phyloP scores from a whole-genome alignment of 2,888 invertebrate species.

The Aphidius colemani region DNA sequence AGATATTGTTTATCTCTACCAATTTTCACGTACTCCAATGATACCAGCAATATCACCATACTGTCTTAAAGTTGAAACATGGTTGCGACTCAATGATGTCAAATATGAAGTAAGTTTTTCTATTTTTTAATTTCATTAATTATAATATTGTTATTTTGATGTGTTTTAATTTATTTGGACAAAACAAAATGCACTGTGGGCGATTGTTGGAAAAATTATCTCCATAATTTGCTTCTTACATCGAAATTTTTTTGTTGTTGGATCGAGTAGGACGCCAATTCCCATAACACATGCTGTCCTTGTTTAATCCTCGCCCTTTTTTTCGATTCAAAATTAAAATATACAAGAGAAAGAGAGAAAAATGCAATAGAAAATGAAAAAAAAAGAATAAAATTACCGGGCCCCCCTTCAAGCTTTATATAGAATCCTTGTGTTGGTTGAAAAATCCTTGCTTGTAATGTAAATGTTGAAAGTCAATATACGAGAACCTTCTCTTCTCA shows the following conservation, averaged over 20 bases:
- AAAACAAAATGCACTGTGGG: background rate
- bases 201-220: background rate
- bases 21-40: conserved; percentile 88
- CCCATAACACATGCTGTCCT: conserved; percentile 20
- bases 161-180: background rate
- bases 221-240: conserved; percentile 21
- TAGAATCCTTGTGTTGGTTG: conserved; percentile 23
- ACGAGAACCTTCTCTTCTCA: too few species aligned
- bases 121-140: conserved; percentile 12
- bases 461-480: too few species aligned
- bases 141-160: background rate
- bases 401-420: conserved; percentile 11
- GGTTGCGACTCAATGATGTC: conserved; percentile 87
- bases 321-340: background rate
- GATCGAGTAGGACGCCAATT: conserved; percentile 32
- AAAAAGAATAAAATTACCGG: too few species aligned
- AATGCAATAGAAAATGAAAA: background rate
- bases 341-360: too few species aligned
- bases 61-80: conserved; percentile 95
- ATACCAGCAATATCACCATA: conserved; percentile 90
- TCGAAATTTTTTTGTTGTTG: conserved; percentile 25
- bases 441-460: too few species aligned
- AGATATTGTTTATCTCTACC: conserved; percentile 92
- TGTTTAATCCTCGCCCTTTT: conserved; percentile 28
- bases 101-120: conserved; percentile 85